Conservation (phyloP, 2,888 invertebrate genomes). For the Lissocephala sabroskyi region DNA sequence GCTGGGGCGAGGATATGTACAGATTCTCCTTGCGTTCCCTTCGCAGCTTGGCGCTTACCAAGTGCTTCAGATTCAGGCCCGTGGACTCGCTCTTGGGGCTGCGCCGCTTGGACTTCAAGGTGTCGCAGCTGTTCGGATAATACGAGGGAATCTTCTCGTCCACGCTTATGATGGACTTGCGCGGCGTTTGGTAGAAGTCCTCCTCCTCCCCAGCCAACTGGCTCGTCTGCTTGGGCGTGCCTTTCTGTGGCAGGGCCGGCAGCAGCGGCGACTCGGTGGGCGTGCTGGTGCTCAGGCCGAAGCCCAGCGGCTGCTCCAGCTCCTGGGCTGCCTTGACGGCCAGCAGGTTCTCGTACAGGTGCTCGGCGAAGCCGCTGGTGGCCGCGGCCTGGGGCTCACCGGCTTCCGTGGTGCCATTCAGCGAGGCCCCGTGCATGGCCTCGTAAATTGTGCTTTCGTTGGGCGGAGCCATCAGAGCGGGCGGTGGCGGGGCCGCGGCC, state of each 20-base stretch:
- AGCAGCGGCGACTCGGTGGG: constrained; percentile 64
- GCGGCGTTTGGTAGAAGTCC: constrained; percentile 66
- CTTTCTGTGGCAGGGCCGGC: constrained; percentile 37
- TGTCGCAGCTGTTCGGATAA: constrained; percentile 71
- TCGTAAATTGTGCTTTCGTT: constrained; percentile 66
- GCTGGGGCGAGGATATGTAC: constrained; percentile 70
- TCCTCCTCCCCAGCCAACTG: constrained; percentile 35
- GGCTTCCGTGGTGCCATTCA: constrained; percentile 20
- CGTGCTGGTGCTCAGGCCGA: constrained; percentile 60
- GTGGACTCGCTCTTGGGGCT: constrained; percentile 39
- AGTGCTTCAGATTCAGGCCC: constrained; percentile 56
- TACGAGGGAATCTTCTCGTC: constrained; percentile 72
- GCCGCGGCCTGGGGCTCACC: not conserved
- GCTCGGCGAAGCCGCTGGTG: constrained; percentile 42
- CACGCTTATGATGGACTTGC: constrained; percentile 68
- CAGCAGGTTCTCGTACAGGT: constrained; percentile 68
- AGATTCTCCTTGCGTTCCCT: constrained; percentile 69
- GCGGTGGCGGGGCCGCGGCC: not conserved
- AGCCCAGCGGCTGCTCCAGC: constrained; percentile 36
- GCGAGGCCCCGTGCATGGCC: constrained; percentile 48
- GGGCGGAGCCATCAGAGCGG: not conserved
- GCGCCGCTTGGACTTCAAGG: constrained; percentile 55
- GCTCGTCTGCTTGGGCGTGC: constrained; percentile 22
- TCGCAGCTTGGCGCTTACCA: constrained; percentile 56
- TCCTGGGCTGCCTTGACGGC: constrained; percentile 66